These are phyloP conservation scores for Rhynchotus rufescens DNA, from an alignment of 2,797 vertebrate genomes.

Conservation along the genomic window DNA sequence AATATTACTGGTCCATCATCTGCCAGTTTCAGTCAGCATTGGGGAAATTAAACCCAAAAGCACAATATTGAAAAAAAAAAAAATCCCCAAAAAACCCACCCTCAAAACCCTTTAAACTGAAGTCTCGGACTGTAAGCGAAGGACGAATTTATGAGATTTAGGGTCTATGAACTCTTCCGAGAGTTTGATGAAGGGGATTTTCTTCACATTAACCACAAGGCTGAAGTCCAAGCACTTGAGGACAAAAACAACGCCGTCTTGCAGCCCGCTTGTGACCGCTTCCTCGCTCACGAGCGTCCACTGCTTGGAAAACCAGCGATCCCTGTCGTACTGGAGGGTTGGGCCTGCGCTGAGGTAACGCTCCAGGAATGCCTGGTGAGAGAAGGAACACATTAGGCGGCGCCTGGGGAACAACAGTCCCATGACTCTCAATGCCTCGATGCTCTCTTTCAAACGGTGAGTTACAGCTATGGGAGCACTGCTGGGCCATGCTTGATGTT, in stretches of 20 bases:
- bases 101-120: constrained; percentile 84
- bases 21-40: constrained; percentile 76
- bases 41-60: constrained; percentile 65
- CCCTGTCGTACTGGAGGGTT: constrained; percentile 91
- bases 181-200: constrained; percentile 92
- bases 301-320: constrained; percentile 92
- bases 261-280: constrained; percentile 90
- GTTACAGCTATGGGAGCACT: rapidly evolving
- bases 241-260: constrained; percentile 88
- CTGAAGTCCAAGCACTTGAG: constrained; percentile 94
- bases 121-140: constrained; percentile 95
- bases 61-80: constrained; percentile 58
- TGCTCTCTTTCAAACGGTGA: background rate
- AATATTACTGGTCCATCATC: constrained; percentile 76
- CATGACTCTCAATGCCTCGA: rapidly evolving
- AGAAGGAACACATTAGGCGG: background rate
- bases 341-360: constrained; percentile 92
- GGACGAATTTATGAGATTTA: constrained; percentile 95
- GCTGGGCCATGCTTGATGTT: background rate
- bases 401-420: background rate
- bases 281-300: constrained; percentile 96
- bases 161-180: constrained; percentile 94
- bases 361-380: constrained; percentile 92
- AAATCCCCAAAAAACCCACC: constrained; percentile 44
- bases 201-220: constrained; percentile 91